Conservation (phyloP, 1,140 invertebrate species). For the Lethocerus indicus region DNA sequence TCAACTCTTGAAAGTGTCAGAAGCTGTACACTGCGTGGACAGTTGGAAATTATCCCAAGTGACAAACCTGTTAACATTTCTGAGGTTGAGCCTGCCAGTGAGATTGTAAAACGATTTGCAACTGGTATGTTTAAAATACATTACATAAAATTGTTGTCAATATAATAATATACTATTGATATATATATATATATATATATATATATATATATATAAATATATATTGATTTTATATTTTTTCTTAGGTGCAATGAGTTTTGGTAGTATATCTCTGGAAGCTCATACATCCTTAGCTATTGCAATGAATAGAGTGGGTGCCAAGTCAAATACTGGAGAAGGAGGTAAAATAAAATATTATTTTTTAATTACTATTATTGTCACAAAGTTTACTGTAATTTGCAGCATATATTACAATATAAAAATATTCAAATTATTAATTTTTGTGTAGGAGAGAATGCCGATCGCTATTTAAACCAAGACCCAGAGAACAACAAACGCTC, state of each 20-base stretch:
- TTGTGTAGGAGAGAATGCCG: slow-evolving; percentile 59
- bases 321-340: slow-evolving; percentile 61
- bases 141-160: not conserved
- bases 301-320: slow-evolving; percentile 76
- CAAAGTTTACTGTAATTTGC: not conserved
- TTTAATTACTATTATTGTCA: not conserved
- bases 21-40: slow-evolving; percentile 80
- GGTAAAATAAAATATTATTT: slow-evolving; percentile 22
- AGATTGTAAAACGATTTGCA: slow-evolving; percentile 87
- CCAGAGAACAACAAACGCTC: slow-evolving; percentile 58
- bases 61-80: slow-evolving; percentile 61
- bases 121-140: slow-evolving; percentile 31
- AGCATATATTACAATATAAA: not conserved
- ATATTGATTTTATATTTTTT: slow-evolving; percentile 2
- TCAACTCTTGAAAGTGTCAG: slow-evolving; percentile 73
- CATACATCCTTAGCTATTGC: slow-evolving; percentile 89
- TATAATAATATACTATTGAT: not conserved
- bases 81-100: slow-evolving; percentile 81
- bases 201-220: slow-evolving; percentile 1
- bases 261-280: slow-evolving; percentile 84
- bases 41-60: slow-evolving; percentile 65
- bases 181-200: not conserved
- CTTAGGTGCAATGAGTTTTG: slow-evolving; percentile 77
- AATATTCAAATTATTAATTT: not conserved
- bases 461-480: slow-evolving; percentile 64